Conservation (phyloP, 2,888 invertebrate genomes). For the Tenthredo notha region DNA sequence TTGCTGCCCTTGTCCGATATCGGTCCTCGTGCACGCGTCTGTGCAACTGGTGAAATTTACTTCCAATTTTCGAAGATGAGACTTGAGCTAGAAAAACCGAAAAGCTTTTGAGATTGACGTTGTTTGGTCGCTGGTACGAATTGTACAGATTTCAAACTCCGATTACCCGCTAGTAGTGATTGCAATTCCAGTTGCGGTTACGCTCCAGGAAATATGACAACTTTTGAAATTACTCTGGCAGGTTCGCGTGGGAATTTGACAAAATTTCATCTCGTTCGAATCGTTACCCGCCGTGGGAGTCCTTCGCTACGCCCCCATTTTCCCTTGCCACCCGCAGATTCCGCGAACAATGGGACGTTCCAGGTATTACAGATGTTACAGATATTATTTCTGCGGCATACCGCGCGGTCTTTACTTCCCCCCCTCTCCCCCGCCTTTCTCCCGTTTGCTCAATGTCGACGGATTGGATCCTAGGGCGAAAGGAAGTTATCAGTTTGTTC, state of each 20-base stretch:
- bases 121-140: background rate
- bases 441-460: background rate
- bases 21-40: constrained; percentile 14
- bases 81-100: background rate
- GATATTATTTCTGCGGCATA: constrained; percentile 44
- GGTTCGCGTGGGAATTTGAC: constrained; percentile 19
- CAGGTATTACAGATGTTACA: constrained; percentile 48
- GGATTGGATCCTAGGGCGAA: constrained; percentile 21
- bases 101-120: background rate
- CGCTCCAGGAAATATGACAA: constrained; percentile 10
- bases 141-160: constrained; percentile 30
- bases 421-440: too few relatives aligned
- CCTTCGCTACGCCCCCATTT: constrained; percentile 27
- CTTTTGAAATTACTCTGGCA: constrained; percentile 33
- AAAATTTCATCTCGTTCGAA: constrained; percentile 49
- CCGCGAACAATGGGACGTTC: constrained; percentile 26
- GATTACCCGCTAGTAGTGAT: background rate
- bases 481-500: constrained; percentile 39
- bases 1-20: background rate
- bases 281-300: background rate
- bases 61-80: background rate
- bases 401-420: background rate
- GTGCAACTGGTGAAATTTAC: constrained; percentile 31
- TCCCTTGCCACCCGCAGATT: constrained; percentile 43
- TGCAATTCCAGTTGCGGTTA: constrained; percentile 16